Evolutionary conservation across 2,797 vertebrate species (phyloP).

Genomic region (Sebastes cheni): DNA sequence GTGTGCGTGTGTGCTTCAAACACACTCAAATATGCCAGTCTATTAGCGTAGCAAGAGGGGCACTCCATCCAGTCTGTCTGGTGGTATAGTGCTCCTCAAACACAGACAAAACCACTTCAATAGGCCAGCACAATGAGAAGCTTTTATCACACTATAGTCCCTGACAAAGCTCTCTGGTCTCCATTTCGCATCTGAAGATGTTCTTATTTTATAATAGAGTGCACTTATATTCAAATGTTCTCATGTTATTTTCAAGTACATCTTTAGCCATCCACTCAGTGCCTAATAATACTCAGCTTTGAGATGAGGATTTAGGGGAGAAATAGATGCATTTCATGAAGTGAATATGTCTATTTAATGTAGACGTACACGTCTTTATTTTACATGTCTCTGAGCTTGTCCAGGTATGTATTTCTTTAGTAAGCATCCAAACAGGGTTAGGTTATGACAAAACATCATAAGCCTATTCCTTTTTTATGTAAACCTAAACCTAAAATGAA

Average conservation of each 20-base stretch:
- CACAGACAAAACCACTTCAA: slow-evolving; percentile 55
- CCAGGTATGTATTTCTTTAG: neutral
- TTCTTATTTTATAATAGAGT: neutral
- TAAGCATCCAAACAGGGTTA: neutral
- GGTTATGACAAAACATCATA: neutral
- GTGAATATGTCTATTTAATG: neutral
- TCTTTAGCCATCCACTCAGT: neutral
- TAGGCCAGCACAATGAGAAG: slow-evolving; percentile 3
- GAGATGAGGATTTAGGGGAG: neutral
- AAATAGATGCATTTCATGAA: neutral
- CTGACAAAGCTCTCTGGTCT: slow-evolving; percentile 11
- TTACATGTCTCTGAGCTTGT: too few relatives aligned
- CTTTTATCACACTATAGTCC: slow-evolving; percentile 30
- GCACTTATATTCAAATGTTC: neutral
- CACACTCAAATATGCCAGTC: neutral
- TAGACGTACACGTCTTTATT: neutral
- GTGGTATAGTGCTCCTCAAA: slow-evolving; percentile 29
- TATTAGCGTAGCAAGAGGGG: slow-evolving; percentile 6
- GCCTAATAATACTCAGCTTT: neutral
- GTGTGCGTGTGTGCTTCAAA: neutral
- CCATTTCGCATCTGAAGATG: slow-evolving; percentile 17
- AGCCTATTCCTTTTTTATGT: neutral
- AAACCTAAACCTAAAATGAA: too few relatives aligned
- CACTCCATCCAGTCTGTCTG: slow-evolving; percentile 35
- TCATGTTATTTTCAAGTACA: neutral